Percentiles rank a stretch among this genome's conserved stretches.
These are phyloP conservation scores for Penaeus monodon DNA, from an alignment of 2,888 invertebrate genomes.

Conservation along the genomic window DNA sequence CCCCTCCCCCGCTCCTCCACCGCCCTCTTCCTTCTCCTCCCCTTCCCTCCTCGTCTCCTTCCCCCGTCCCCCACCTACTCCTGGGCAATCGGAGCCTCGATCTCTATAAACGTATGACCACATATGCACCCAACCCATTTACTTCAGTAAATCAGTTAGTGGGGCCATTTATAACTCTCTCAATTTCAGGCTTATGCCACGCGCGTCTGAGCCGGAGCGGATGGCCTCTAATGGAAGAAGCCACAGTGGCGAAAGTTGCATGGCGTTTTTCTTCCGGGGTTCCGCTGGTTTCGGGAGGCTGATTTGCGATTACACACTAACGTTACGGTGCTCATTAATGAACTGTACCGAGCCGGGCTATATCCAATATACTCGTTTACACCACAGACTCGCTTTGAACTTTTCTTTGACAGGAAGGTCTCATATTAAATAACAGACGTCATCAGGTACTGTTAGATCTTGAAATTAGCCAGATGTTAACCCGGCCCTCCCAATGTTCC, in stretches of 20 bases:
- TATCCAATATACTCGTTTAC: slow-evolving; percentile 16
- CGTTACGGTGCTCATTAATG: slow-evolving; percentile 34
- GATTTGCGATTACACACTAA: slow-evolving; percentile 26
- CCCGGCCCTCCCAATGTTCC: too few relatives aligned
- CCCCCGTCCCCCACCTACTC: not conserved
- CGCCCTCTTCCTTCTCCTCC: not conserved
- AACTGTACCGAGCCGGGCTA: slow-evolving; percentile 26
- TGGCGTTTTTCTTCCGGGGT: not conserved
- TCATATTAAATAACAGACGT: too few relatives aligned
- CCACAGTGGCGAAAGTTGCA: not conserved
- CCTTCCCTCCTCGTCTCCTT: not conserved
- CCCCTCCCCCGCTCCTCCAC: not conserved
- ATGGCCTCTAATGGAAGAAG: not conserved
- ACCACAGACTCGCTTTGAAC: not conserved
- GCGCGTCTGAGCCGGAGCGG: not conserved
- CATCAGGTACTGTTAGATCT: too few relatives aligned
- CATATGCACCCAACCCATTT: slow-evolving; percentile 35
- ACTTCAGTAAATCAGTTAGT: slow-evolving; percentile 41
- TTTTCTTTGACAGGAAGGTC: not conserved
- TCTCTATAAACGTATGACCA: slow-evolving; percentile 36
- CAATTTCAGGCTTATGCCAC: not conserved
- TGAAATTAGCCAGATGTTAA: too few relatives aligned
- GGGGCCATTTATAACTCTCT: slow-evolving; percentile 23
- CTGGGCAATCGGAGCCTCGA: slow-evolving; percentile 23
- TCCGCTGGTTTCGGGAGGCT: not conserved